Evolutionary conservation across 2,797 vertebrate genomes (phyloP).

Genomic region (Clarias platycephalus): DNA sequence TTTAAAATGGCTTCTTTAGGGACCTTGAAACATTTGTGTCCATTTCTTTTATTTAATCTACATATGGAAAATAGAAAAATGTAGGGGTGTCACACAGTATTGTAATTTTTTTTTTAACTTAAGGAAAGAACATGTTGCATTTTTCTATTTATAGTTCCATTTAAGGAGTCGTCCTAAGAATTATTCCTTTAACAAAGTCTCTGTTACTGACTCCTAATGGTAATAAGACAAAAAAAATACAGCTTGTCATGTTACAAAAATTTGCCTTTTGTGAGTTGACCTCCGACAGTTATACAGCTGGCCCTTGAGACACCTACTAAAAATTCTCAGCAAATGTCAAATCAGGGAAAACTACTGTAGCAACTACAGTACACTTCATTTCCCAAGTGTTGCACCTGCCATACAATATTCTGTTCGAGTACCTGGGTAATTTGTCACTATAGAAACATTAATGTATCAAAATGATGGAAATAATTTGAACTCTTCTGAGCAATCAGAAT

Average conservation of each 20-base stretch:
- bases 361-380: not conserved
- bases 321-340: not conserved
- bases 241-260: not conserved
- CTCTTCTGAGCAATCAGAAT: not conserved
- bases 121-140: not conserved
- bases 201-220: not conserved
- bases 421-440: not conserved
- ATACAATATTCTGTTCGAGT: not conserved
- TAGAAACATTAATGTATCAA: not conserved
- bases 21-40: too few species aligned
- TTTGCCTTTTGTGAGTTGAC: not conserved
- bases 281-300: not conserved
- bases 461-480: not conserved
- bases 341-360: not conserved
- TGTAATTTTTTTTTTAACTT: too few species aligned
- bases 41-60: too few species aligned
- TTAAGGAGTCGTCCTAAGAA: not conserved
- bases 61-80: too few species aligned
- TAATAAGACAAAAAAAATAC: not conserved
- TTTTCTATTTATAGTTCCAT: not conserved
- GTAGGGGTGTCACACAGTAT: too few species aligned
- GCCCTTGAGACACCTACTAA: not conserved
- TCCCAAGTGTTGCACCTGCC: not conserved
- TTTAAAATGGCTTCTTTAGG: too few species aligned
- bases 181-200: not conserved